Evolutionary conservation across 1,140 invertebrate species (phyloP).

Genomic region (Hycleus cichorii): DNA sequence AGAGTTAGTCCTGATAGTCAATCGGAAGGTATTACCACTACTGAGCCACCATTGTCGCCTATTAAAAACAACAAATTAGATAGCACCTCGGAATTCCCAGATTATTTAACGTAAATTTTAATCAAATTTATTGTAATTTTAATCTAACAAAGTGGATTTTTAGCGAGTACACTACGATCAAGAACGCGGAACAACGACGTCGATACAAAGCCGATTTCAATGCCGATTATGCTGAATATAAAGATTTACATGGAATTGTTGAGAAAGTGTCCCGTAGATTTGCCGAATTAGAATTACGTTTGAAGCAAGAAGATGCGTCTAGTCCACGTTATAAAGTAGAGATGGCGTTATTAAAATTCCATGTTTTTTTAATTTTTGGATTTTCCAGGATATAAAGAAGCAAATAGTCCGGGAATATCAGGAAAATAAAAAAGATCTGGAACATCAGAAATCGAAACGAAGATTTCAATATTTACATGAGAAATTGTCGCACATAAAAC

Average conservation of each 20-base stretch:
- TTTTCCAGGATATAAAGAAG: conserved; percentile 57
- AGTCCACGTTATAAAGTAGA: conserved; percentile 47
- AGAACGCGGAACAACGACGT: conserved; percentile 62
- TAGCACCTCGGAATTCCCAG: conserved; percentile 41
- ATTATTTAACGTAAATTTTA: conserved; percentile 49
- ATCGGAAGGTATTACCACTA: conserved; percentile 25
- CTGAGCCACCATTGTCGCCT: not conserved
- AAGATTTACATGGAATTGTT: conserved; percentile 63
- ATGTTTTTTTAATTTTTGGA: conserved; percentile 10
- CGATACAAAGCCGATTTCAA: conserved; percentile 86
- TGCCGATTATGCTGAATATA: conserved; percentile 76
- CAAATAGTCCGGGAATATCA: conserved; percentile 77
- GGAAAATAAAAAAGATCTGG: conserved; percentile 63
- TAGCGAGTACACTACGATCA: conserved; percentile 76
- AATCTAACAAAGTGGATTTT: not conserved
- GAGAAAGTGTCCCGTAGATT: conserved; percentile 71
- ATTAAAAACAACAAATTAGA: conserved; percentile 11
- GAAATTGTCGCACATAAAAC: conserved; percentile 86
- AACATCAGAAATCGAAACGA: conserved; percentile 62
- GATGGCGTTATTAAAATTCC: no score
- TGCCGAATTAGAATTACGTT: conserved; percentile 58
- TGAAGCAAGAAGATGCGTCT: conserved; percentile 47
- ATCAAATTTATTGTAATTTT: not conserved
- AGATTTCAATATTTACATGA: conserved; percentile 81
- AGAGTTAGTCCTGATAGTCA: conserved; percentile 40